Evolutionary conservation across 2,797 vertebrate species (phyloP), one percentile per base, ranked within the genome.

Genomic region (Xenentodon cancila): DNA sequence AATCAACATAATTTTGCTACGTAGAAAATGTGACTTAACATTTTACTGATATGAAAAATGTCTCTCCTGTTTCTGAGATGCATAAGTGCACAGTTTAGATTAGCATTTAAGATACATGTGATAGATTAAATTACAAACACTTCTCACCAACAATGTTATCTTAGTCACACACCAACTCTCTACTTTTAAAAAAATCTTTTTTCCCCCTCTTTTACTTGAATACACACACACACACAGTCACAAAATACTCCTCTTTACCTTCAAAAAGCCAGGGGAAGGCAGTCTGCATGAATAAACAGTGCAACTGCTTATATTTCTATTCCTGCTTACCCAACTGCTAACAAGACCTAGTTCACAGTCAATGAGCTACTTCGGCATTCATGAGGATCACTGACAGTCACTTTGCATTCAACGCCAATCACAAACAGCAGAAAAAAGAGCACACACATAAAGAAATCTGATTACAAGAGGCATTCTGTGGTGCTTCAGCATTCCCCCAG

Each of bases 401-500:
- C 94, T 93, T 93, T 94, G 90, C 93, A 92, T 94, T 92, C 92
- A 91, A 92, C 90, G 90, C 91, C 91, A 93, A 93, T 90, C 88
- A 90, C 87, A 90, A 89, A 90, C 79, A 83, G 77, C 84, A 85
- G 75, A 78, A 74, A 78, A 84, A 86, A 81, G 63, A 66, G 61
- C 73, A 71, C 67, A 42, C 84, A 87, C 81, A 85, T 76, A 82
- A 82, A 85, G 68, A 89, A 87, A 84, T 88, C 75, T 88, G 83
- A 88, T 90, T 88, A 90, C 84, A 83, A 87, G 79, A 86, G 79
- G 81, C 78, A 81, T 86, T 85, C 79, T 81, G 84, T 68, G 73
- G 80, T 82, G 71, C 79, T 87, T 89, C 80, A 83, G 78, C 78
- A 84, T 83, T 90, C 85, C 79, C 25, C 73, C 76, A 70, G 84